phyloP scores from a whole-genome alignment of 2,888 invertebrate genomes.

The Criorhina ranunculi region DNA sequence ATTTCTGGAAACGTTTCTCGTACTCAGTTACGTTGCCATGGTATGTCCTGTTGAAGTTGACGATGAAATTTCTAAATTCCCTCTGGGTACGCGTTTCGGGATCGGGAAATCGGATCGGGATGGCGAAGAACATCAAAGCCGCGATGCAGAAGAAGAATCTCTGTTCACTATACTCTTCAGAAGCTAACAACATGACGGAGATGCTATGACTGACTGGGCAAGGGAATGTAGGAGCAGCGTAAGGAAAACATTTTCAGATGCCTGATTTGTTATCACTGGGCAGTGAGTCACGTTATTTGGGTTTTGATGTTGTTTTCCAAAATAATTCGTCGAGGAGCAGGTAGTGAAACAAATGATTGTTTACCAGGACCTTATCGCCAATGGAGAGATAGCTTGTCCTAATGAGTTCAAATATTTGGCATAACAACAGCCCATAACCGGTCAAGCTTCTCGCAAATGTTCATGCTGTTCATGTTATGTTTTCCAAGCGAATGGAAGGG shows the following conservation, averaged over 20 bases:
- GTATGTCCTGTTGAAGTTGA: conserved; percentile 47
- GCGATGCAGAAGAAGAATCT: conserved; percentile 36
- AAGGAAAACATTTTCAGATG: background rate
- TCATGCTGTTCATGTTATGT: too few species aligned
- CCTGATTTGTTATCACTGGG: conserved; percentile 4
- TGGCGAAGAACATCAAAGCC: conserved; percentile 57
- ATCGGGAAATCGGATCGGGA: conserved; percentile 48
- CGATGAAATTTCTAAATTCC: conserved; percentile 48
- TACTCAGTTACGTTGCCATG: conserved; percentile 47
- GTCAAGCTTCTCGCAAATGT: too few species aligned
- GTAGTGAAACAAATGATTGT: background rate
- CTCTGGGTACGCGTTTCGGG: conserved; percentile 49
- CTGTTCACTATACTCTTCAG: conserved; percentile 19
- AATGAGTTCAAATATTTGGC: too few species aligned
- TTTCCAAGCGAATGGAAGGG: too few species aligned
- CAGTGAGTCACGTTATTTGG: background rate
- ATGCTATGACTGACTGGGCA: conserved; percentile 24
- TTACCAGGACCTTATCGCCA: background rate
- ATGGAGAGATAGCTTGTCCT: background rate
- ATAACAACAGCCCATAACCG: too few species aligned
- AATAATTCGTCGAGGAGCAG: background rate
- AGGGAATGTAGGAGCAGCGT: background rate
- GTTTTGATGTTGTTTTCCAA: background rate
- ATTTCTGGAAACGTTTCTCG: conserved; percentile 37
- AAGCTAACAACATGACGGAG: conserved; percentile 25